Evolutionary conservation across 1,140 invertebrate species (phyloP).

Genomic region (Bombus waltoni): DNA sequence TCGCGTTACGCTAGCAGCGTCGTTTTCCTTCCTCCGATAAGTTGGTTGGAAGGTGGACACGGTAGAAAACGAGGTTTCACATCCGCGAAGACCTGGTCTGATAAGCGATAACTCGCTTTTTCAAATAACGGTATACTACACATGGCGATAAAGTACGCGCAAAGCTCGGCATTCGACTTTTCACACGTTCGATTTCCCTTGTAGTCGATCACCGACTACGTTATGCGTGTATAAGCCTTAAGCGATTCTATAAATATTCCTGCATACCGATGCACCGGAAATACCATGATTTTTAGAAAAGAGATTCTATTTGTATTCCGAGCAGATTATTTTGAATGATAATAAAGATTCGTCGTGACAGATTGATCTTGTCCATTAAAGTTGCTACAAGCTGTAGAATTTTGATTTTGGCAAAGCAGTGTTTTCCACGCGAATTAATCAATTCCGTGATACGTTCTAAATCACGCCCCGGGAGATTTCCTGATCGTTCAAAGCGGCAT

Average conservation of each 20-base stretch:
- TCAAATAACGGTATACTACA: constrained; percentile 54
- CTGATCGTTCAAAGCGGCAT: background rate
- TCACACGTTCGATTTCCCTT: constrained; percentile 17
- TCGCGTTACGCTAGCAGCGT: background rate
- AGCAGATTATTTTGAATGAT: background rate
- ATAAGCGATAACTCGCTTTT: constrained; percentile 61
- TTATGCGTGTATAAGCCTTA: too few relatives aligned
- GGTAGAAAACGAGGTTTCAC: constrained; percentile 47
- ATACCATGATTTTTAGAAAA: too few relatives aligned
- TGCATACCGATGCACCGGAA: too few relatives aligned
- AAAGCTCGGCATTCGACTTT: background rate
- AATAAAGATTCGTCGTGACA: background rate
- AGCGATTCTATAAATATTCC: background rate
- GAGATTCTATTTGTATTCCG: background rate
- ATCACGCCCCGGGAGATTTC: background rate
- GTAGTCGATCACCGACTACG: background rate
- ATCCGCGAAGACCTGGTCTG: constrained; percentile 47
- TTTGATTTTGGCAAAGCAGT: too few relatives aligned
- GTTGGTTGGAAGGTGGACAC: constrained; percentile 50
- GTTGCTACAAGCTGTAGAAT: too few relatives aligned
- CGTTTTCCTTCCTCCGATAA: constrained; percentile 52
- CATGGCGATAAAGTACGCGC: constrained; percentile 20
- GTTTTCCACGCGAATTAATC: background rate
- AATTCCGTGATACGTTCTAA: background rate
- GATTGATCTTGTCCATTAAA: background rate